phyloP scores from a whole-genome alignment of 2,888 invertebrate species.

The Zygogramma bicolorata region DNA sequence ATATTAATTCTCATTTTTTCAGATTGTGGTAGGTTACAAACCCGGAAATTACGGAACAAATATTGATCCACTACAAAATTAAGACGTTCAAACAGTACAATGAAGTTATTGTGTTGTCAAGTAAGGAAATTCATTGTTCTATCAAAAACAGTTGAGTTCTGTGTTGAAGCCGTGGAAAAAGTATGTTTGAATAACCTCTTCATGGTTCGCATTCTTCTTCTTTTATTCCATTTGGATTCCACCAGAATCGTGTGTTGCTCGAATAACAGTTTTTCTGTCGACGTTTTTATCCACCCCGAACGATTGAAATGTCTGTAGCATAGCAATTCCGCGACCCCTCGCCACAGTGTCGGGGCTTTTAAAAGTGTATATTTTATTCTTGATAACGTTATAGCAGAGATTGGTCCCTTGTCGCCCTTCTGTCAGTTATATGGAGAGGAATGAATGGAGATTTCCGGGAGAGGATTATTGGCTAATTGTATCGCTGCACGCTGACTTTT shows the following conservation, averaged over 20 bases:
- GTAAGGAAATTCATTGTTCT: no score
- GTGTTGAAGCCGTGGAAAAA: no score
- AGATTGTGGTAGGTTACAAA: no score
- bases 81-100: no score
- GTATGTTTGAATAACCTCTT: no score
- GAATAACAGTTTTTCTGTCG: neutral
- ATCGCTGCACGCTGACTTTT: slow-evolving; percentile 58
- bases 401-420: slow-evolving; percentile 62
- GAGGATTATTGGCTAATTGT: slow-evolving; percentile 64
- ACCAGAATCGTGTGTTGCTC: neutral
- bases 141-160: no score
- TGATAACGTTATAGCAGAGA: slow-evolving; percentile 62
- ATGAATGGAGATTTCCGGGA: slow-evolving; percentile 61
- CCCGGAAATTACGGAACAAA: no score
- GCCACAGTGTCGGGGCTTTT: slow-evolving; percentile 34
- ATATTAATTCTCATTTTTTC: no score
- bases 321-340: neutral
- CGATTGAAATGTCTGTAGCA: slow-evolving; percentile 9
- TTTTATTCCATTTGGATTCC: no score
- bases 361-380: slow-evolving; percentile 59
- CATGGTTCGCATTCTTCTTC: no score
- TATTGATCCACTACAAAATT: no score
- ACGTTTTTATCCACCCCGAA: neutral
- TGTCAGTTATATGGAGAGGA: slow-evolving; percentile 62
- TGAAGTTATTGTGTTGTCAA: no score